Evolutionary conservation across 2,888 invertebrate species (phyloP).

Genomic region (Cactoblastis cactorum): DNA sequence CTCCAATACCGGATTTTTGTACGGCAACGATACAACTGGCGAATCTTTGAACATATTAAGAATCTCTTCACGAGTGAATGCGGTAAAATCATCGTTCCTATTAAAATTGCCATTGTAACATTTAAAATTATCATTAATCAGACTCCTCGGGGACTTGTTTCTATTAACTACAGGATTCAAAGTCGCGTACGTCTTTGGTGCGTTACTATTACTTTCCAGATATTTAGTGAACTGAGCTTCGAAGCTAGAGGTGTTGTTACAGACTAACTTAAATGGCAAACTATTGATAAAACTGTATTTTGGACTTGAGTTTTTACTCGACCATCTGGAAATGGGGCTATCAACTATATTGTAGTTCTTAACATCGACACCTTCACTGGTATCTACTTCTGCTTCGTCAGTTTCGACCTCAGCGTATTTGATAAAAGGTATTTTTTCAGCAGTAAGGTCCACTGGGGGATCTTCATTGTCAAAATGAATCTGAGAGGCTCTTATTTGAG

Average conservation of each 20-base stretch:
- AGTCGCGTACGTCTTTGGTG: constrained; percentile 47
- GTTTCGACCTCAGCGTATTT: constrained; percentile 43
- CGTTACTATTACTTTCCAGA: constrained; percentile 35
- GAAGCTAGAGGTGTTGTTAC: constrained; percentile 56
- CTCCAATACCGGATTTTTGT: constrained; percentile 43
- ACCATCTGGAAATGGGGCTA: constrained; percentile 53
- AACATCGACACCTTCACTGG: constrained; percentile 32
- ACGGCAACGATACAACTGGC: constrained; percentile 59
- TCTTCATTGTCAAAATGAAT: constrained; percentile 74
- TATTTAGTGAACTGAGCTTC: constrained; percentile 65
- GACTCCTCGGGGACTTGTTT: constrained; percentile 54
- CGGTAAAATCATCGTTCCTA: constrained; percentile 41
- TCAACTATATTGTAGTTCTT: constrained; percentile 54
- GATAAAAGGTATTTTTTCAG: constrained; percentile 63
- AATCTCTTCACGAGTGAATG: constrained; percentile 60
- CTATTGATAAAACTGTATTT: constrained; percentile 56
- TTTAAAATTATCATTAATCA: constrained; percentile 43
- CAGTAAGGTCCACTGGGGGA: constrained; percentile 52
- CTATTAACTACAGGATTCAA: constrained; percentile 42
- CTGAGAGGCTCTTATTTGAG: constrained; percentile 68
- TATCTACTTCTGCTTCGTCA: constrained; percentile 36
- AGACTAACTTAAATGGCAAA: constrained; percentile 63
- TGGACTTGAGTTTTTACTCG: constrained; percentile 43
- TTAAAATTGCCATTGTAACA: constrained; percentile 39
- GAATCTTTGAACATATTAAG: constrained; percentile 71